phyloP scores from a whole-genome alignment of 2,113 vertebrate genomes.

The Leptosomus discolor region DNA sequence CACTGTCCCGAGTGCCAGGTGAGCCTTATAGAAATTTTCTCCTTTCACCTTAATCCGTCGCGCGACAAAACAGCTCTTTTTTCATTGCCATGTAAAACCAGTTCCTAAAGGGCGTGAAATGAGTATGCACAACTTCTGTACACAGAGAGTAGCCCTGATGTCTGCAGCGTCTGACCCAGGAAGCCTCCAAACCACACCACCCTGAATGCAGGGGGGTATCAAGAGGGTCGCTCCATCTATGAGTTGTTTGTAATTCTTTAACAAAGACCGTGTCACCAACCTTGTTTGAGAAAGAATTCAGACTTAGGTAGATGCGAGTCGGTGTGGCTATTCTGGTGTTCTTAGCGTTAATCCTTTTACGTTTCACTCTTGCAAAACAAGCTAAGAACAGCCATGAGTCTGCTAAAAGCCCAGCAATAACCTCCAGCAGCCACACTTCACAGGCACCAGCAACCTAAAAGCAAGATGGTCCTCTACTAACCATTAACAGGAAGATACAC shows the following conservation, averaged over 20 bases:
- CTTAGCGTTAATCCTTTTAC: background rate
- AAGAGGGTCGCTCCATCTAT: background rate
- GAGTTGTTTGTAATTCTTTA: background rate
- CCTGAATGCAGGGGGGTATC: rapidly evolving
- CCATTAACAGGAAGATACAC: background rate
- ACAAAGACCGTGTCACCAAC: background rate
- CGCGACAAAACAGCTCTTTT: background rate
- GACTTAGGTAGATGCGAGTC: background rate
- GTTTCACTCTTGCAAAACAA: background rate
- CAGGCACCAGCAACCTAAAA: background rate
- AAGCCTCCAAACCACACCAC: background rate
- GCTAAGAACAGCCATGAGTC: background rate
- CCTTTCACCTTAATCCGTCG: background rate
- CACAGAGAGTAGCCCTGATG: background rate
- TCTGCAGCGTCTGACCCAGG: background rate
- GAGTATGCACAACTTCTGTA: rapidly evolving
- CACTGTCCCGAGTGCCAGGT: background rate
- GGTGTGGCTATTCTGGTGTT: background rate
- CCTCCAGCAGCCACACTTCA: background rate
- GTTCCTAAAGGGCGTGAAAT: background rate
- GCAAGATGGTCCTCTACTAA: background rate
- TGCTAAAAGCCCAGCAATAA: background rate
- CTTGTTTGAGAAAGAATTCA: background rate
- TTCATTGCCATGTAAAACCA: background rate
- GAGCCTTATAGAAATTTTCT: background rate